Evolutionary conservation across 2,113 vertebrate genomes (phyloP), one percentile per base, ranked within the genome.

Genomic region (Pipa parva): DNA sequence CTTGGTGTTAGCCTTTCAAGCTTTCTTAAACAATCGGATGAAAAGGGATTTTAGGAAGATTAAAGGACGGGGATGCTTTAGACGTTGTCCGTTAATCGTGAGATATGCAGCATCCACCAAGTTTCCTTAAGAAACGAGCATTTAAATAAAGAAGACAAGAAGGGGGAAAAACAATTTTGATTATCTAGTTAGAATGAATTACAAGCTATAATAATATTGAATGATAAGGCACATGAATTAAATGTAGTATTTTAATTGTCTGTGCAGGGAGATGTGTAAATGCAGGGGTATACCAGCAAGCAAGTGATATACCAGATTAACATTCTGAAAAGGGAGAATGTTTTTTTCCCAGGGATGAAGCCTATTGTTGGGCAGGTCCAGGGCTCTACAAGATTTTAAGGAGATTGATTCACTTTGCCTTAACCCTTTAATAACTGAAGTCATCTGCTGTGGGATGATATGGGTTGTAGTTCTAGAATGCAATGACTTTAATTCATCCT

Each of bases 1-100:
- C 89, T 91, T 87, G 84, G 91, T 91, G 91, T 93, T 93, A 92
- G 89, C 88, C 89, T 97, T 97, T 95, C 93, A 95, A 90, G 92
- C 93, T 90, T 94, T 91, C 93, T 95, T 94, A 91, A 95, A 96
- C 95, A 96, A 95, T 93, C 83, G 87, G 92, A 97, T 99, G 95
- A 97, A 99, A 96, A 91, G 93, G 94, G 93, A 94, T 94, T 98
- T 95, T 94, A 92, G 95, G 90, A 92, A 97, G 95, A 98, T 97
- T 98, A 97, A 91, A 91, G 85, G 84, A 88, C 63, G 88, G 89
- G 65, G 91, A 93, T 89, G 90, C 92, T 95, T 92, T 89, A 89
- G 93, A 92, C 89, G 91, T 91, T 97, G 92, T 97, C 92, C 92
- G 88, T 90, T 90, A 93, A 92, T 94, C 93, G 91, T 94, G 86